Evolutionary conservation across 1,140 invertebrate species (phyloP).

Genomic region (Caerostris darwini): DNA sequence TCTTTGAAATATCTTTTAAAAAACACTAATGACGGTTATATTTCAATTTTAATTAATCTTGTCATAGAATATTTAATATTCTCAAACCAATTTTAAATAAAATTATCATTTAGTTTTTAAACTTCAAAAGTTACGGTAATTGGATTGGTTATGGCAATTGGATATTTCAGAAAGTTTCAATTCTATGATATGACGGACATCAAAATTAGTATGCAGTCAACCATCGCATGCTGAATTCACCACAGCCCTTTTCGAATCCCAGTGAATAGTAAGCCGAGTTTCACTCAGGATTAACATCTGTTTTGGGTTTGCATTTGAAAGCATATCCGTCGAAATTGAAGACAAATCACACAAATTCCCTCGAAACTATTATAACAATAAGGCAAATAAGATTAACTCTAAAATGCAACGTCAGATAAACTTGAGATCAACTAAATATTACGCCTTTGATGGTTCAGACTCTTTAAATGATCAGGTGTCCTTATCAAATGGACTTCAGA

Average conservation of each 20-base stretch:
- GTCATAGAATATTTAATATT: no score
- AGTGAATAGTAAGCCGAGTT: background rate
- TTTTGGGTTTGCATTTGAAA: background rate
- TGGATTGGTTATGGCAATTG: no score
- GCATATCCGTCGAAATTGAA: background rate
- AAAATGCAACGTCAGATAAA: background rate
- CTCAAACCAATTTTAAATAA: no score
- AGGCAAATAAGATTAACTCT: background rate
- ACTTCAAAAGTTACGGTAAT: no score
- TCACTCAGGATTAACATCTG: background rate
- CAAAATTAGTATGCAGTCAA: background rate
- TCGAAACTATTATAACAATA: background rate
- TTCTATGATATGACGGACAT: background rate
- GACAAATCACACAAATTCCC: background rate
- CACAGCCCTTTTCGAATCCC: background rate
- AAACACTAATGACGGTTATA: no score
- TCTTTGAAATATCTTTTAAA: no score
- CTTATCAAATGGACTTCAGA: background rate
- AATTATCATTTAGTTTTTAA: no score
- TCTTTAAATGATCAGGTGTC: background rate
- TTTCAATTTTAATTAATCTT: no score
- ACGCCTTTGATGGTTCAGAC: background rate
- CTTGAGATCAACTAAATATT: background rate
- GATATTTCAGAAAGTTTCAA: no score
- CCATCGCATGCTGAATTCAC: background rate